Evolutionary conservation across 2,113 vertebrate genomes (phyloP).

Genomic region (Hippopotamus amphibius): DNA sequence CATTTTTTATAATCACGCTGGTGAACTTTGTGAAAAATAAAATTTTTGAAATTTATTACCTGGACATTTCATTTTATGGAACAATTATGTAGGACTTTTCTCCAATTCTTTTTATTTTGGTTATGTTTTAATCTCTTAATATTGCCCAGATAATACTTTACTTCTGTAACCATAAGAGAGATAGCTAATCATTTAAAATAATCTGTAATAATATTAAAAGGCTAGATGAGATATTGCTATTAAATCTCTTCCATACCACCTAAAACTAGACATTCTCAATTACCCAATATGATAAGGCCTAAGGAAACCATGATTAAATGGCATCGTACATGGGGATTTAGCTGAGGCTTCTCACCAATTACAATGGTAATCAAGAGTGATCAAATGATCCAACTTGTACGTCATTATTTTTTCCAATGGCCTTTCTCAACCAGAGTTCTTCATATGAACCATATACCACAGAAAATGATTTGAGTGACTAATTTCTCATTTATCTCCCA

Average conservation of each 20-base stretch:
- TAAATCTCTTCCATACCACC: neutral
- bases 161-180: neutral
- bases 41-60: neutral
- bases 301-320: neutral
- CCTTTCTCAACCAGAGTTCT: neutral
- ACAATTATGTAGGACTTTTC: neutral
- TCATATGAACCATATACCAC: neutral
- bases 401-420: neutral
- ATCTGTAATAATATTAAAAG: neutral
- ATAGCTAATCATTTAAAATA: neutral
- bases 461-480: neutral
- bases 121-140: neutral
- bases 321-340: neutral
- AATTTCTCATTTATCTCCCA: neutral
- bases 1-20: neutral
- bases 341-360: neutral
- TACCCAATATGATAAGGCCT: neutral
- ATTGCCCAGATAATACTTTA: neutral
- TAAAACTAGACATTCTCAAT: neutral
- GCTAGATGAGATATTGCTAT: neutral
- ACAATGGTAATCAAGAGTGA: neutral
- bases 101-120: neutral
- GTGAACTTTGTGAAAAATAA: neutral
- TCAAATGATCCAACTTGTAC: neutral
- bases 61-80: neutral